Base-by-base conservation (phyloP, 53 echinoderm and acorn worm species). In the Temnopleurus reevesii region DNA sequence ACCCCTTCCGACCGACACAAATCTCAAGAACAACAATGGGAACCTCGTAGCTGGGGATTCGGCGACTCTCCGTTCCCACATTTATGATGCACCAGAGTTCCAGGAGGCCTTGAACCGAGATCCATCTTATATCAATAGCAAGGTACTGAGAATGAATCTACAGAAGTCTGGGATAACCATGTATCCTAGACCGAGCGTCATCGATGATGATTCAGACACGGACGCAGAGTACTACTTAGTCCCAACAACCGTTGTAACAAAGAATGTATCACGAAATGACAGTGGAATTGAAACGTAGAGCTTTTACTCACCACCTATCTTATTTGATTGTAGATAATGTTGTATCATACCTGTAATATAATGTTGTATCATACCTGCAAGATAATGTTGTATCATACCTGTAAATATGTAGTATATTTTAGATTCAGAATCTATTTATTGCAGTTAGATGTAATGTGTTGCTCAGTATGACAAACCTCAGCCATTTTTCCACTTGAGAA, bases 51-150 rank as follows among this genome's bases (percentile, higher is more conserved):
- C 41, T n/a, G 71, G 29, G 8, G 45, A 45, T 25, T 17, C 12
- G 46, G 47, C 45, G 6, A 87, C 61, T 46, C 65, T 87, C 34
- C 25, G 33, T 2, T 87, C 59, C 65, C 88, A 71, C 41, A 71
- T 71, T 41, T 71, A 71, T 9, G 71, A 71, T 5, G 8, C 9
- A 8, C 71, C 71, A 38, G n/a, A 71, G 4, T 19, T 65, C 34
- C 15, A 36, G 65, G 65, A 65, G 19, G 35, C 36, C 1, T 8
- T 36, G 38, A 4, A 41, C 41, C 38, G 71, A 8, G 71, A 71
- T 41, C 71, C 71, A 38, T 71, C 71, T 41, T 49, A 71, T 27
- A 71, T 71, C 21, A 71, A 71, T 27, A n/a, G 23, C 71, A 71
- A 43, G 23, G 41, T 71, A 8, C 0, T 71, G 6, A 71, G 21